phyloP scores from a whole-genome alignment of 37 sponge, comb jelly and placozoan genomes.

The Halichondria panicea region DNA sequence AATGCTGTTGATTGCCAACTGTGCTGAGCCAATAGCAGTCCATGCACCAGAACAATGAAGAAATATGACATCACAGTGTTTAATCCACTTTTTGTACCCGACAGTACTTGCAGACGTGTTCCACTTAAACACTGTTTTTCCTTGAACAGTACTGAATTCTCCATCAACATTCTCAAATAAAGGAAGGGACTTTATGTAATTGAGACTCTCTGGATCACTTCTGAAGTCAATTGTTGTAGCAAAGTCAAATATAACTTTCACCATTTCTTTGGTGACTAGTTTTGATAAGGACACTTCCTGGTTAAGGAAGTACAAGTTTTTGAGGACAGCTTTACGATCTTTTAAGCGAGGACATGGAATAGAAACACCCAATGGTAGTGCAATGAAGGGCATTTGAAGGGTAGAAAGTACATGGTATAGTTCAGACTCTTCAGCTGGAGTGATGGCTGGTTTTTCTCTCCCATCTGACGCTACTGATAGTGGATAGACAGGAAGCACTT shows the following conservation, averaged over 20 bases:
- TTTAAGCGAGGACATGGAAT: conserved; percentile 8
- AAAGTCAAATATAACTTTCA: conserved; percentile 11
- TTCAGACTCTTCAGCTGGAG: neutral
- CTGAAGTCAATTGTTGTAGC: conserved; percentile 23
- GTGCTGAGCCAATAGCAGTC: conserved; percentile 3
- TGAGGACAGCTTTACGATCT: neutral
- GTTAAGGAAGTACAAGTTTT: neutral
- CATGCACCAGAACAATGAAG: conserved; percentile 27
- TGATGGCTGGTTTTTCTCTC: too few species aligned
- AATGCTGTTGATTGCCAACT: conserved; percentile 14
- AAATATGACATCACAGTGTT: conserved; percentile 14
- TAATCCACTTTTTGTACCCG: conserved; percentile 33
- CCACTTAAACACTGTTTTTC: conserved; percentile 36
- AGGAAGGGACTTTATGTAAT: conserved; percentile 35
- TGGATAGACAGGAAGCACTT: neutral
- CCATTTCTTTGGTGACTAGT: neutral
- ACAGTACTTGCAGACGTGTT: neutral
- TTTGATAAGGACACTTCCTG: neutral
- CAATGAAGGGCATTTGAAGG: conserved; percentile 9
- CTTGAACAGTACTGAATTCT: conserved; percentile 1
- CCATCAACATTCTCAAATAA: conserved; percentile 45
- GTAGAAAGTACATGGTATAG: neutral
- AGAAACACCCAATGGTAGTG: neutral
- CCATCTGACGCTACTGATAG: neutral
- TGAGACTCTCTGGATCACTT: neutral